Evolutionary conservation across 2,888 invertebrate genomes (phyloP), one percentile per base, ranked within the genome.

Genomic region (Cacoxenus indagator): DNA sequence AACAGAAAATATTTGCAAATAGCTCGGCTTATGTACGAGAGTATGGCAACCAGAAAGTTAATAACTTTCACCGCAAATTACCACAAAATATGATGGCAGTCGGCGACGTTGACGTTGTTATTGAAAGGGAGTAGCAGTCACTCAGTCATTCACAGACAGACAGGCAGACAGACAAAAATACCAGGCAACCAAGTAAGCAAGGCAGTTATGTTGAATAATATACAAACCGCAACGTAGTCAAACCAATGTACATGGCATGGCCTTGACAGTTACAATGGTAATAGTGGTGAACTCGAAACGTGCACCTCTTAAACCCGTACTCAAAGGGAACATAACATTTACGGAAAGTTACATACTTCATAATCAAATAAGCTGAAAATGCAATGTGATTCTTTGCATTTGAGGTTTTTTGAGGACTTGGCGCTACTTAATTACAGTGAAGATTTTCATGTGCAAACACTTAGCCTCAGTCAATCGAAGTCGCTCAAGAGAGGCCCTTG

Each of bases 201-300:
- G 14, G 19, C 37, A 61, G 43, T 43, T 61, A 11, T 61, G 61
- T 27, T n/a, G 22, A 22, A 43, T 22, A 37, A 43, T 17, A 61
- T 14, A 4, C n/a, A 62, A 62, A 62, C 70, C 68, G 54, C 70
- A 73, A 73, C 70, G 67, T 31, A 62, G 29, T 29, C 48, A 17
- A 66, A 74, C 70, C 70, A 68, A 72, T 70, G 29, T 68, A 66
- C 72, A 74, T 73, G 72, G 66, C 59, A 62, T 78, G 77, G 68
- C 78, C 81, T 82, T 80, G 82, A 72, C 82, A 80, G 67, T 77
- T 78, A 80, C 78, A 80, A 37, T 11, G 37, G 9, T 4, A 14
- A 2, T 11, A 37, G 2, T 37, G 37, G 37, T 14, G 14, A 37
- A 37, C 37, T 11, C 37, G 37, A n/a, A n/a, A n/a, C n/a, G n/a